Base-by-base conservation (phyloP, 2,797 vertebrate genomes). In the Chaunax sp. region DNA sequence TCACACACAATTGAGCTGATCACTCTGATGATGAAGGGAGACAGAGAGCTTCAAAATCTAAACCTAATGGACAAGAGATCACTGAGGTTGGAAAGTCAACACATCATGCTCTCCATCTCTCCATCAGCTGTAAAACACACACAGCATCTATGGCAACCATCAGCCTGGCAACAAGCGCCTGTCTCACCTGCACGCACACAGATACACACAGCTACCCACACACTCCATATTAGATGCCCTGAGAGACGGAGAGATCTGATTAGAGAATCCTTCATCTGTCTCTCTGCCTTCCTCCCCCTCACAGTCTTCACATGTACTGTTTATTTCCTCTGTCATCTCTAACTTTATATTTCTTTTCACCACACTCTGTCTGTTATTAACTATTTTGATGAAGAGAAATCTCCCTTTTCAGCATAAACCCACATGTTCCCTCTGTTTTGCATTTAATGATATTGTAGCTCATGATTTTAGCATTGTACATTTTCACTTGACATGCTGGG, bases 231-330 rank as follows among this genome's bases (percentile, higher is more conserved):
- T 9, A 44, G 51, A 49, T 4, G 14, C 13, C 38, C 8, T 43
- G 55, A 69, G 57, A 64, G 75, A 59, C 70, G 65, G 33, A 63
- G 82, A 79, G 71, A 83, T 75, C 49, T 80, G 79, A 89, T 86
- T 72, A 80, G 78, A 74, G 63, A 51, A 26, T n/a, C 38, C 45
- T 20, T 50, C 16, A 23, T 16, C 53, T 2, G 2, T 18, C 55
- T 56, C 6, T 35, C 28, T 3, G 1, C 44, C 43, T 46, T 22
- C 14, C 28, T 18, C 47, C 25, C 13, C 19, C 47, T 43, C 15
- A 4, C n/a, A 18, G 22, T 33, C 41, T 11, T 20, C 2, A 7
- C 11, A 8, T 22, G 15, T 18, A 14, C 46, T 28, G 5, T 52
- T 20, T 40, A 10, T 14, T 30, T 38, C 8, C 46, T 38, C 14